Evolutionary conservation across 2,113 vertebrate species (phyloP), one percentile per base, ranked within the genome.

Genomic region (Crypturellus undulatus): DNA sequence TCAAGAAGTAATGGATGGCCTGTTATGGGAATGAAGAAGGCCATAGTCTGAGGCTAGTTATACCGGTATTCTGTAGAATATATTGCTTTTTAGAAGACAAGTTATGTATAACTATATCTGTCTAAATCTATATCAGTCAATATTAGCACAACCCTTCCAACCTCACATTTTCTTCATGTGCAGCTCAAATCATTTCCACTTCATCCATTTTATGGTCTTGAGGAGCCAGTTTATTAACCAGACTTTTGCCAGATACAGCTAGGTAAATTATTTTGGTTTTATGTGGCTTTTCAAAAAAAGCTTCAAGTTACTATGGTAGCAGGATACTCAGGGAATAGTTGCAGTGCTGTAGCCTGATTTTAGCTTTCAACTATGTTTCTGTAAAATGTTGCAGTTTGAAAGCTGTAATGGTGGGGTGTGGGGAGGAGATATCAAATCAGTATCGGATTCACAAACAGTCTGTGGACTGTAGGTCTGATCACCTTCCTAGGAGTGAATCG

Each of bases 111-210:
- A 49, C 47, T 49, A 17, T 49, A 49, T 38, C 38, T 38, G 38
- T 49, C 19, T 49, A 49, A 49, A 21, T 18, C 45, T 45, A 7
- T 49, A 49, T 49, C 22, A 64, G 10, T 1, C 77, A 42, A 67
- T 9, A 54, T 26, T 67, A 78, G 19, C 22, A 24, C 10, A n/a
- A 13, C 10, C 1, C 16, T 9, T 28, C 34, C 34, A 0, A 1
- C 2, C 10, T 10, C 13, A 0, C 32, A 4, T 36, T 94, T 38
- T 38, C 38, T 71, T 84, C n/a, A 26, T 11, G 14, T n/a, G 17
- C 20, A 72, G 32, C 8, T 91, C 30, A 69, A 64, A 18, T 12
- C 34, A 12, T 2, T 2, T 45, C 5, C 65, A 19, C 67, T 51
- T 59, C 3, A n/a, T 67, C 76, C 3, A 12, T 32, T 30, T 76